Evolutionary conservation across 1,140 invertebrate genomes (phyloP).

Genomic region (Hormaphis cornu): DNA sequence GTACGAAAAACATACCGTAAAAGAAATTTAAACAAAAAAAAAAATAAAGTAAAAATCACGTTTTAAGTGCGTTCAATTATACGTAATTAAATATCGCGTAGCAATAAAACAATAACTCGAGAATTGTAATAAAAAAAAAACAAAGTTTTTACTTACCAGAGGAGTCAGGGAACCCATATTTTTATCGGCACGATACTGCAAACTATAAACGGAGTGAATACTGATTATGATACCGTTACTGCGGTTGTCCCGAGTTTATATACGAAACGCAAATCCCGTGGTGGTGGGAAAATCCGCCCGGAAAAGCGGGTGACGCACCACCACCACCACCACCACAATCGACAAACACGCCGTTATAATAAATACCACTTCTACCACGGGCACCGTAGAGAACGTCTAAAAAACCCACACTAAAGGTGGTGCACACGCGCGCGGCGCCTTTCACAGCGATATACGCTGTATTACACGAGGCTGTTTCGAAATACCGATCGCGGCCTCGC

Average conservation of each 20-base stretch:
- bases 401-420: neutral
- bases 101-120: no score
- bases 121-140: neutral
- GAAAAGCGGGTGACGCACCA: slow-evolving; percentile 15
- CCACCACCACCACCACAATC: neutral
- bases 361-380: no score
- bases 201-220: slow-evolving; percentile 6
- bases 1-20: neutral
- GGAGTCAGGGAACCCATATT: slow-evolving; percentile 16
- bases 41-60: no score
- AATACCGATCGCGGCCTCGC: neutral
- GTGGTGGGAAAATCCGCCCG: slow-evolving; percentile 19
- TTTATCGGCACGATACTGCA: slow-evolving; percentile 5
- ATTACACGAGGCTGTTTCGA: neutral
- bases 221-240: neutral
- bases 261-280: slow-evolving; percentile 1
- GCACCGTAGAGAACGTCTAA: neutral
- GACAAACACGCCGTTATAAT: no score
- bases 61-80: neutral
- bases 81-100: no score
- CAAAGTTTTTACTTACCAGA: slow-evolving; percentile 12
- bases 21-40: no score
- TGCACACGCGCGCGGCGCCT: neutral
- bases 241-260: slow-evolving; percentile 16
- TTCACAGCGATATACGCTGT: no score